Evolutionary conservation across 2,113 vertebrate species (phyloP), one percentile per base, ranked within the genome.

Genomic region (Grus americana): DNA sequence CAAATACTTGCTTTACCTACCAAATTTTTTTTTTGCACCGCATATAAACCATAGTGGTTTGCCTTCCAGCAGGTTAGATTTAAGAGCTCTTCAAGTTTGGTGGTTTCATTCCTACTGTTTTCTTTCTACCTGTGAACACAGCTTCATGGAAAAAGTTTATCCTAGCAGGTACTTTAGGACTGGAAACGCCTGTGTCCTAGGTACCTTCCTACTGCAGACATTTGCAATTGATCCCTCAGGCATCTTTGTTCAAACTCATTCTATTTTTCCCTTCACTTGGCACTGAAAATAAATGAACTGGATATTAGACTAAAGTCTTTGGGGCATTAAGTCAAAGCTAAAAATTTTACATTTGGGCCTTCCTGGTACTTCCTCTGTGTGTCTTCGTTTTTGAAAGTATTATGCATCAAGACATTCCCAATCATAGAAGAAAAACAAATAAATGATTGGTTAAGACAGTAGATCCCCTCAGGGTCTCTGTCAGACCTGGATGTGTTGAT

Each of bases 361-460:
- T 86, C 26, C 75, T 86, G 17, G n/a, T 92, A 66, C 34, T 61
- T 82, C n/a, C 90, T 22, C 10, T 17, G 4, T n/a, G 14, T 57
- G 59, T 76, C 58, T 88, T 88, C 38, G 61, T 79, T 72, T 93
- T 88, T 68, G 36, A 7, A 86, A 68, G 23, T 73, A 90, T 61
- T 94, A 83, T 80, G 6, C 29, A 88, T 84, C 42, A 78, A 93
- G 88, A 72, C 75, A 88, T 90, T 73, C 66, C 27, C 19, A 65
- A 93, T 57, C 66, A 90, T 26, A 76, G 63, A 70, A 80, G 22
- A 76, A 93, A 90, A 93, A 20, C 14, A 88, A 87, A 93, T 57
- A 94, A 90, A 76, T 62, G 19, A 93, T 88, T 86, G 49, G 40
- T 70, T 94, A 83, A 90, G 94, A 84, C 86, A 93, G 67, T n/a